Conservation (phyloP, 2,888 invertebrate genomes). For the Alloscopus bannaensis region DNA sequence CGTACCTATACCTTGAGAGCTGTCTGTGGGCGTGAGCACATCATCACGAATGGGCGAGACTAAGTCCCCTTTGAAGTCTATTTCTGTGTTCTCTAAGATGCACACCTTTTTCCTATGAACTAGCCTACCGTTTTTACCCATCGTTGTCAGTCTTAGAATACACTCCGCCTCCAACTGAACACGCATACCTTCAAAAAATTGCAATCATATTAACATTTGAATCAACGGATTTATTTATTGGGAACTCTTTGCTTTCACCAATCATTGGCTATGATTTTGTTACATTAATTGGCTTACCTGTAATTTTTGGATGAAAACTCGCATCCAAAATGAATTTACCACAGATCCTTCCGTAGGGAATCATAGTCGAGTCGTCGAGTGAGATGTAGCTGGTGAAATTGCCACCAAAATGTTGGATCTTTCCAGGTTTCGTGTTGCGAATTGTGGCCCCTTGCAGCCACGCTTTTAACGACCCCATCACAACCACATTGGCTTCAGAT, state of each 20-base stretch:
- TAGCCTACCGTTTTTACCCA: constrained; percentile 42
- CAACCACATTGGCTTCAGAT: constrained; percentile 7
- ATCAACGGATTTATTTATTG: too few species aligned
- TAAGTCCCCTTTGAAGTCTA: constrained; percentile 47
- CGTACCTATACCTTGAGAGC: constrained; percentile 29
- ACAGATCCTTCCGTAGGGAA: constrained; percentile 37
- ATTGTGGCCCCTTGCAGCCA: constrained; percentile 55
- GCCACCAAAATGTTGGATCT: constrained; percentile 52
- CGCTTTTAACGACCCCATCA: constrained; percentile 54
- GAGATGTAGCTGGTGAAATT: constrained; percentile 51
- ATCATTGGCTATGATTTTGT: too few species aligned
- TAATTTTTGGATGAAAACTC: constrained; percentile 46
- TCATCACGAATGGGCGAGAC: constrained; percentile 51
- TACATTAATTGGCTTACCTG: constrained; percentile 36
- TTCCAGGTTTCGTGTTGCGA: constrained; percentile 52
- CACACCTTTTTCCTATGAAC: constrained; percentile 51
- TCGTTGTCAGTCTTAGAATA: constrained; percentile 46
- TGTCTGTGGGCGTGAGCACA: constrained; percentile 35
- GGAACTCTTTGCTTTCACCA: too few species aligned
- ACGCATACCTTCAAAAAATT: constrained; percentile 34
- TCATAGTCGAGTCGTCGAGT: constrained; percentile 41
- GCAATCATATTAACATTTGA: background rate
- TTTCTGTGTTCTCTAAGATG: constrained; percentile 49
- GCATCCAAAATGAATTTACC: constrained; percentile 42
- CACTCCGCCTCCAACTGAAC: constrained; percentile 57